phyloP scores from a whole-genome alignment of 2,113 vertebrate genomes.

The Sapayoa aenigma region DNA sequence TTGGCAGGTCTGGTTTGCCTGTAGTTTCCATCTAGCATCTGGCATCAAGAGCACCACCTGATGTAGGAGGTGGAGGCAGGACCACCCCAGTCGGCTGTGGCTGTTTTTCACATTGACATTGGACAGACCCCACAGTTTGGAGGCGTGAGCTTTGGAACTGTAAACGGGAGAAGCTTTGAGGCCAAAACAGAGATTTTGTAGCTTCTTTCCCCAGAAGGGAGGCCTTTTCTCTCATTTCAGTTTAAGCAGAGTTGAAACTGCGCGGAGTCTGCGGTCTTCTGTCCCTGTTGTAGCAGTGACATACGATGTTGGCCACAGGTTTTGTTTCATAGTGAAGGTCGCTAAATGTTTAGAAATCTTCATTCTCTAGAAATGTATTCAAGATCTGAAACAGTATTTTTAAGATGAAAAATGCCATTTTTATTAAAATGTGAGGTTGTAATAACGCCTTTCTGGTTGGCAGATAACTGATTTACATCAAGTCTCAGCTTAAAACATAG shows the following conservation, averaged over 20 bases:
- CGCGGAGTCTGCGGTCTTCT: not conserved
- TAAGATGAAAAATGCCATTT: not conserved
- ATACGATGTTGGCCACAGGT: not conserved
- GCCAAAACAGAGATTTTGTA: not conserved
- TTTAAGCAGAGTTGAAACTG: not conserved
- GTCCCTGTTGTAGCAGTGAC: not conserved
- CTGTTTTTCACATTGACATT: not conserved
- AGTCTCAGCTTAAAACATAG: not conserved
- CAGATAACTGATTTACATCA: conserved; percentile 17
- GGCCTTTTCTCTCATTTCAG: not conserved
- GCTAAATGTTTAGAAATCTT: not conserved
- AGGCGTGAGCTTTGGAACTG: not conserved
- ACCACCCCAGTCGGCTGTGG: not conserved
- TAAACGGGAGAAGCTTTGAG: not conserved
- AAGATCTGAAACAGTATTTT: not conserved
- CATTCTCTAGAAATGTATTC: not conserved
- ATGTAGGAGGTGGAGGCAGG: not conserved
- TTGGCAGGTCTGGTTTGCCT: not conserved
- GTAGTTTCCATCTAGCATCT: not conserved
- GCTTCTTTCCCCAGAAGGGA: not conserved
- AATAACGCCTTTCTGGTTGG: not conserved
- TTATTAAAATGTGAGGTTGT: not conserved
- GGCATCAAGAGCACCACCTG: not conserved
- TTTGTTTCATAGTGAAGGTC: not conserved
- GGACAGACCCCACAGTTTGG: not conserved